Evolutionary conservation across 2,888 invertebrate genomes (phyloP).

Genomic region (Mythimna vitellina): DNA sequence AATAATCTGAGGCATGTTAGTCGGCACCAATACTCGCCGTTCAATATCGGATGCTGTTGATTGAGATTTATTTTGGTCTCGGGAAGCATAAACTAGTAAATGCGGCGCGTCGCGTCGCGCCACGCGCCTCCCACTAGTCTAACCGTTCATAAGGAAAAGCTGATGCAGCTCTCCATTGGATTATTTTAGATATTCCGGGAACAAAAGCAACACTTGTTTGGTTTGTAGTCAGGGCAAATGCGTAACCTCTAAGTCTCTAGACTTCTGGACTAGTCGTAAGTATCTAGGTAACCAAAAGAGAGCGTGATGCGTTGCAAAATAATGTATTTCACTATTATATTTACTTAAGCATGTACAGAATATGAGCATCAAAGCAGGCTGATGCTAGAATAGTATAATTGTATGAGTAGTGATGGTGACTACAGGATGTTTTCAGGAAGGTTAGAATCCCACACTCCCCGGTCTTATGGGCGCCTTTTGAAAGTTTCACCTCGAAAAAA

Average conservation of each 20-base stretch:
- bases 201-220: slow-evolving; percentile 60
- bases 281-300: too few relatives aligned
- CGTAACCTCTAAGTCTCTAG: neutral
- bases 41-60: slow-evolving; percentile 84
- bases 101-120: slow-evolving; percentile 60
- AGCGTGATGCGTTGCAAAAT: slow-evolving; percentile 9
- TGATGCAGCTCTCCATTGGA: slow-evolving; percentile 67
- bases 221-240: slow-evolving; percentile 37
- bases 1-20: slow-evolving; percentile 61
- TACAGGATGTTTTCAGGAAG: neutral
- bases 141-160: slow-evolving; percentile 80
- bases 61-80: slow-evolving; percentile 88
- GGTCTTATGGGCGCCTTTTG: neutral
- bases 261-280: too few relatives aligned
- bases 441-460: neutral
- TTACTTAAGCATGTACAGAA: neutral
- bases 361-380: slow-evolving; percentile 48
- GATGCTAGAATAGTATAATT: too few relatives aligned
- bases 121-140: slow-evolving; percentile 70
- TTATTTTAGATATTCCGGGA: slow-evolving; percentile 72
- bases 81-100: slow-evolving; percentile 84
- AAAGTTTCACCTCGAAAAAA: neutral
- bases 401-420: slow-evolving; percentile 42
- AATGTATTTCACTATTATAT: slow-evolving; percentile 13
- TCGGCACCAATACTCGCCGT: slow-evolving; percentile 71